These are phyloP conservation scores for Tanytarsus gracilentus DNA, from an alignment of 2,888 invertebrate genomes.

Conservation along the genomic window DNA sequence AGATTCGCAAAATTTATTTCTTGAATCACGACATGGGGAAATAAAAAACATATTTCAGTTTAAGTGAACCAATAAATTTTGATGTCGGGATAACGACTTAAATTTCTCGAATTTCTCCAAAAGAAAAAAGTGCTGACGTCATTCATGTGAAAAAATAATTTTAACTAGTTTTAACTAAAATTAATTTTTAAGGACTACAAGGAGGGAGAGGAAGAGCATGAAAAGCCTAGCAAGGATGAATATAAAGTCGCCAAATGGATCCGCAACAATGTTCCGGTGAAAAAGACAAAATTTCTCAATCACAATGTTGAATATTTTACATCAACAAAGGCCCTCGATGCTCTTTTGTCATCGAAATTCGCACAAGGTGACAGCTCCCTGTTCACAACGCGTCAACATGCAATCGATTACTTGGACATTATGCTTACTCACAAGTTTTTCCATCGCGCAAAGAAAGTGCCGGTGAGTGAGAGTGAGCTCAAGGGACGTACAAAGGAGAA, in stretches of 20 bases:
- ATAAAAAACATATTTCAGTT: too few relatives aligned
- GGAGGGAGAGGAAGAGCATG: conserved; percentile 47
- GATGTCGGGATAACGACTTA: too few relatives aligned
- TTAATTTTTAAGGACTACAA: conserved; percentile 39
- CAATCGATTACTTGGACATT: conserved; percentile 67
- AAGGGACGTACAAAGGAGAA: conserved; percentile 51
- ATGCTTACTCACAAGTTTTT: conserved; percentile 91
- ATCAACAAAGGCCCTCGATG: conserved; percentile 84
- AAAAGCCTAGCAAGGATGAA: conserved; percentile 82
- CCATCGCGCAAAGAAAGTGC: conserved; percentile 86
- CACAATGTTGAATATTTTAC: conserved; percentile 97
- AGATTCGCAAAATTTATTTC: too few relatives aligned
- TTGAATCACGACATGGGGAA: too few relatives aligned
- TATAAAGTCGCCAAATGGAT: conserved; percentile 91
- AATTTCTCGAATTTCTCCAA: too few relatives aligned
- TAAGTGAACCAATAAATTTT: too few relatives aligned
- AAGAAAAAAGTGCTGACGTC: too few relatives aligned
- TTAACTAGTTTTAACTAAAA: background rate
- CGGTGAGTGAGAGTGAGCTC: conserved; percentile 60
- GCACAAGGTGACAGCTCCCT: conserved; percentile 62
- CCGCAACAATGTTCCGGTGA: conserved; percentile 84
- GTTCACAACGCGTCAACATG: conserved; percentile 73
- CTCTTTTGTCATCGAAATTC: conserved; percentile 84
- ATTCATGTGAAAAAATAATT: background rate
- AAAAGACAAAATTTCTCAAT: conserved; percentile 91